A percentile compares a stretch with the other conserved stretches of the same genome.
Evolutionary conservation across 2,797 vertebrate species (phyloP).

Genomic region (Acanthopagrus latus): DNA sequence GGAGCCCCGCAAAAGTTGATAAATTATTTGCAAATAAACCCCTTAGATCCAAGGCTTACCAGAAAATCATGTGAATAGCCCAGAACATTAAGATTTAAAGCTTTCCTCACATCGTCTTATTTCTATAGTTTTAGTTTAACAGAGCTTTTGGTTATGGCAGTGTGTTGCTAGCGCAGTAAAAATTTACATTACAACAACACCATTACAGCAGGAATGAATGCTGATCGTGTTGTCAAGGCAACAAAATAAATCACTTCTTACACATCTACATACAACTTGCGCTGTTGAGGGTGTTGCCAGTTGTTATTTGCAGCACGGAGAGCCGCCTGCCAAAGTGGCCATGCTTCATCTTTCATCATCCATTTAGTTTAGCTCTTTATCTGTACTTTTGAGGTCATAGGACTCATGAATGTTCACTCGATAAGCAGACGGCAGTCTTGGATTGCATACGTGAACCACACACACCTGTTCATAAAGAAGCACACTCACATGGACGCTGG

Average conservation of each 20-base stretch:
- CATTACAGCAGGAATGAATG: background rate
- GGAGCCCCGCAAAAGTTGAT: background rate
- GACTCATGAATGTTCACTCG: background rate
- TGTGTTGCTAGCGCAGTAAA: background rate
- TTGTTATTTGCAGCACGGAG: background rate
- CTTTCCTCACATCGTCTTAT: background rate
- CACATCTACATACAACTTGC: too few relatives aligned
- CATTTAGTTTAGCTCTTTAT: background rate
- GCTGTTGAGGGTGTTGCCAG: background rate
- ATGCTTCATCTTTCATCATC: background rate
- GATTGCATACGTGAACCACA: background rate
- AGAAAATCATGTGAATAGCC: background rate
- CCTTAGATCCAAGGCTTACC: background rate
- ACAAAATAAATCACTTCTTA: too few relatives aligned
- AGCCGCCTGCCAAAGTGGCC: too few relatives aligned
- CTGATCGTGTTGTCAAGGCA: background rate
- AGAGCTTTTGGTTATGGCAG: background rate
- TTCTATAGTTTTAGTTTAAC: background rate
- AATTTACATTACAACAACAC: background rate
- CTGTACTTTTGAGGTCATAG: background rate
- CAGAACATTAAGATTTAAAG: background rate
- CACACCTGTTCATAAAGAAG: background rate
- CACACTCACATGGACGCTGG: background rate
- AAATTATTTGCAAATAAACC: conserved; percentile 10
- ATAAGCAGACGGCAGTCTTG: conserved; percentile 2